phyloP scores from a whole-genome alignment of 2,888 invertebrate genomes.

The Anoncus sp. region DNA sequence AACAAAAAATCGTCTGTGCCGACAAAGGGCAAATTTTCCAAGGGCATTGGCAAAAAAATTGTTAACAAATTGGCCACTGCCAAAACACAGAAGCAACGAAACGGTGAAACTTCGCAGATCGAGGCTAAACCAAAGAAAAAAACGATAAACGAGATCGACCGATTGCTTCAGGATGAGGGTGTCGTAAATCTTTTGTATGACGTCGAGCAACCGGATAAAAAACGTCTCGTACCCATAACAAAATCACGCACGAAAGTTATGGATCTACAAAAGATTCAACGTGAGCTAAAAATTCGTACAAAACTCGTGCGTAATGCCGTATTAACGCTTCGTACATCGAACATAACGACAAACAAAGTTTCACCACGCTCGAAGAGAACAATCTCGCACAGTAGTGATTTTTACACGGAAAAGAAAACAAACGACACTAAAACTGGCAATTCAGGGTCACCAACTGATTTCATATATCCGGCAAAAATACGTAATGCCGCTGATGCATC shows the following conservation, averaged over 20 bases:
- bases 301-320: slow-evolving; percentile 87
- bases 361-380: slow-evolving; percentile 84
- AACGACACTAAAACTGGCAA: slow-evolving; percentile 55
- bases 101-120: slow-evolving; percentile 54
- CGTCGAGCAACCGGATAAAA: slow-evolving; percentile 85
- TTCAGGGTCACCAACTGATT: slow-evolving; percentile 72
- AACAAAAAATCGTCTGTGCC: slow-evolving; percentile 64
- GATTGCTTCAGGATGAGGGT: slow-evolving; percentile 92
- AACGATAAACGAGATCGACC: slow-evolving; percentile 89
- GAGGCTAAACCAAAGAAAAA: slow-evolving; percentile 82
- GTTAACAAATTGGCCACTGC: slow-evolving; percentile 49
- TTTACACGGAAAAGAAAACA: slow-evolving; percentile 66
- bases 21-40: slow-evolving; percentile 42
- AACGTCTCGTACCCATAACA: slow-evolving; percentile 79
- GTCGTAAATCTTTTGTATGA: slow-evolving; percentile 94
- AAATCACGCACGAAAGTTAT: slow-evolving; percentile 80
- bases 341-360: slow-evolving; percentile 84
- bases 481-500: slow-evolving; percentile 88
- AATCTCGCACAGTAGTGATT: slow-evolving; percentile 67
- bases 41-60: slow-evolving; percentile 40
- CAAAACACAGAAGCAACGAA: slow-evolving; percentile 62
- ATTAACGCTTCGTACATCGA: slow-evolving; percentile 84
- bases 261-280: slow-evolving; percentile 80
- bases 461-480: slow-evolving; percentile 78
- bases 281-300: slow-evolving; percentile 83